Percentiles rank a stretch among this genome's conserved stretches.
These are phyloP conservation scores for Pteruthius melanotis DNA, from an alignment of 2,113 vertebrate genomes.

Conservation along the genomic window DNA sequence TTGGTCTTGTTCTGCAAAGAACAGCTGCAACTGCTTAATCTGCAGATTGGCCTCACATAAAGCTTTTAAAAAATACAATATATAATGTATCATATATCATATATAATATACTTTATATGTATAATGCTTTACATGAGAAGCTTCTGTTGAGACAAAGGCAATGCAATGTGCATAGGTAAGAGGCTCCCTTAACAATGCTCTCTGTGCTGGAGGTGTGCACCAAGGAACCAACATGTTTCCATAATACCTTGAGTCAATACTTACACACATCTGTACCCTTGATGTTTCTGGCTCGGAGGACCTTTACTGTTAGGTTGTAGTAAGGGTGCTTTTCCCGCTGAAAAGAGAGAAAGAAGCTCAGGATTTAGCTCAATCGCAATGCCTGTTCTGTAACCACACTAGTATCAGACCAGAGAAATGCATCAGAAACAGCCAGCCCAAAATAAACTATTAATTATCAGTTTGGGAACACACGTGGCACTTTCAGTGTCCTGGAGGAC, in stretches of 20 bases:
- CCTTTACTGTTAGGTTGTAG: slow-evolving; percentile 77
- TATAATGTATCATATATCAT: not conserved
- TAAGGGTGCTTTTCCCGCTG: slow-evolving; percentile 75
- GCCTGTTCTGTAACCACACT: not conserved
- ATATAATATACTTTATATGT: not conserved
- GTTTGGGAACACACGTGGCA: not conserved
- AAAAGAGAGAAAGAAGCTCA: slow-evolving; percentile 47
- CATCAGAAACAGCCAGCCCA: not conserved
- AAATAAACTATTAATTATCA: not conserved
- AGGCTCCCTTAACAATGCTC: not conserved
- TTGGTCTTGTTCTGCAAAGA: not conserved
- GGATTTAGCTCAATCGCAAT: not conserved
- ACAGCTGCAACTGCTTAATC: not conserved
- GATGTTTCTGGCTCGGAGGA: slow-evolving; percentile 76
- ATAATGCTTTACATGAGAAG: not conserved
- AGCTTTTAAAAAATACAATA: not conserved
- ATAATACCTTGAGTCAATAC: slow-evolving; percentile 11
- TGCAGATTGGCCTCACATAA: not conserved
- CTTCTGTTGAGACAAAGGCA: not conserved
- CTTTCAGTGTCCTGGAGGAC: not conserved
- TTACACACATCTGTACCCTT: slow-evolving; percentile 71
- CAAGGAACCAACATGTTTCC: not conserved
- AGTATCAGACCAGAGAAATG: not conserved
- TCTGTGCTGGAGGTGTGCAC: not conserved
- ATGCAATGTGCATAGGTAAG: not conserved